A percentile compares a stretch with the other conserved stretches of the same genome.
Conservation (phyloP, 2,113 vertebrate genomes). For the Myrmecobius fasciatus region DNA sequence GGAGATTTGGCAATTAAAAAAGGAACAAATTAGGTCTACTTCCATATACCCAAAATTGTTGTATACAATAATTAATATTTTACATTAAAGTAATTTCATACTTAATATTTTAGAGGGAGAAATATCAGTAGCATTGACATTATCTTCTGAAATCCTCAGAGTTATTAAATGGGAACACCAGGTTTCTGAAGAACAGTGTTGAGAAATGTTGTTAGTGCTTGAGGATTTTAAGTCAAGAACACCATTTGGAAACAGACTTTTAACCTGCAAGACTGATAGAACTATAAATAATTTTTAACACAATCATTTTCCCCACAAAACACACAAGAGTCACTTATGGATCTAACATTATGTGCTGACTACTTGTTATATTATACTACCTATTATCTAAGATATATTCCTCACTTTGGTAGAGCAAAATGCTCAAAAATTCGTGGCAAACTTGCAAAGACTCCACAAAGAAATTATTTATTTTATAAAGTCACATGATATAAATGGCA, state of each 20-base stretch:
- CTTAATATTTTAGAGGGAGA: neutral
- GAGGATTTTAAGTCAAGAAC: neutral
- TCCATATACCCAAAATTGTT: neutral
- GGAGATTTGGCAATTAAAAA: neutral
- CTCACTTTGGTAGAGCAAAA: neutral
- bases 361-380: neutral
- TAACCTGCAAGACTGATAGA: neutral
- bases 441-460: slow-evolving; percentile 6
- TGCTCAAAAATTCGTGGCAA: neutral
- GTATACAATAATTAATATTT: neutral
- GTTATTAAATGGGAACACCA: neutral
- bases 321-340: neutral
- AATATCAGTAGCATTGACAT: neutral
- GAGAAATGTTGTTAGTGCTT: neutral
- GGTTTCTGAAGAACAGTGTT: neutral
- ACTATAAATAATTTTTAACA: neutral
- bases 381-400: neutral
- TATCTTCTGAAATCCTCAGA: neutral
- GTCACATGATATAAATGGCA: neutral
- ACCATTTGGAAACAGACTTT: neutral
- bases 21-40: neutral
- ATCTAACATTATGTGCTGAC: neutral
- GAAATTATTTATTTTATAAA: slow-evolving; percentile 44
- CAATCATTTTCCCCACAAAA: neutral
- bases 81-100: neutral